A percentile compares a stretch with the other conserved stretches of the same genome.
These are phyloP conservation scores for Pentalonia nigronervosa DNA, from an alignment of 1,140 invertebrate genomes.

Conservation along the genomic window DNA sequence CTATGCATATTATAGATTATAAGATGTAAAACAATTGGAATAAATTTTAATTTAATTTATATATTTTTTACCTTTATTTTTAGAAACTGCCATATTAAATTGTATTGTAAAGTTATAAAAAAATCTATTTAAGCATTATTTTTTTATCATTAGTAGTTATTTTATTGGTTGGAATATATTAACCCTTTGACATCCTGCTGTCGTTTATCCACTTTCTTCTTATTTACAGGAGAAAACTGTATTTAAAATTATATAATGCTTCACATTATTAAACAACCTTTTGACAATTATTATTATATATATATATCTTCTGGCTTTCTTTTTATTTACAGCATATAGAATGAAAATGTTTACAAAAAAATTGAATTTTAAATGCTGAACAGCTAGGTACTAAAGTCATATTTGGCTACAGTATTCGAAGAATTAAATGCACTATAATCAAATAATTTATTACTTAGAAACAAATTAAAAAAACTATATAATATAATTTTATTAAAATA, in stretches of 20 bases:
- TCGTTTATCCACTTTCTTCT: background rate
- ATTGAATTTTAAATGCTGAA: background rate
- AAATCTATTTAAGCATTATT: background rate
- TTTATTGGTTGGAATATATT: background rate
- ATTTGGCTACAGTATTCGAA: background rate
- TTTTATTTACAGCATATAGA: too few species aligned
- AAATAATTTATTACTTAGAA: background rate
- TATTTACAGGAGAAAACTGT: background rate
- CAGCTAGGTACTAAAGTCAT: background rate
- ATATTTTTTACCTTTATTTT: background rate
- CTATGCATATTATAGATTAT: background rate
- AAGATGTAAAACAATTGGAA: background rate
- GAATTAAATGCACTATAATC: background rate
- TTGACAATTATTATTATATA: background rate
- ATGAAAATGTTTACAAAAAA: too few species aligned
- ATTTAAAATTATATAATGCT: too few species aligned
- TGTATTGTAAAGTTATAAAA: background rate
- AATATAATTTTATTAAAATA: background rate
- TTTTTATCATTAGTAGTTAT: too few species aligned
- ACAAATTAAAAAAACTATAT: background rate
- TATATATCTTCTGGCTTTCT: too few species aligned
- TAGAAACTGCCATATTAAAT: background rate
- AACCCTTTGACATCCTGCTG: too few species aligned
- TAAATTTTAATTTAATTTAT: background rate
- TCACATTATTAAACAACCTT: background rate